phyloP scores from a whole-genome alignment of 2,113 vertebrate genomes.

The Leucopsar rothschildi region DNA sequence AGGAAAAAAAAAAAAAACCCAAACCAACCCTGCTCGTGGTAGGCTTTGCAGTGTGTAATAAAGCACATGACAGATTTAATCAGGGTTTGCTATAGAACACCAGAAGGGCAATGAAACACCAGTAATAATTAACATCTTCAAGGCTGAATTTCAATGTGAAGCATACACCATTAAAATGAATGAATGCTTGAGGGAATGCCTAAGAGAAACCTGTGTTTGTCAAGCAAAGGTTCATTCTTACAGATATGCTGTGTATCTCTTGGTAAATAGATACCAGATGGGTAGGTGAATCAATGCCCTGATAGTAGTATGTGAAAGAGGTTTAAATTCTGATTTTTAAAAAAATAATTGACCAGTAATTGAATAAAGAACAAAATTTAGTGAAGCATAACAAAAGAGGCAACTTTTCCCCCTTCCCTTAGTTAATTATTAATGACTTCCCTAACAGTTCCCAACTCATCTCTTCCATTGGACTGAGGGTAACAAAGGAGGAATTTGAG shows the following conservation, averaged over 20 bases:
- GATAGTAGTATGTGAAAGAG: neutral
- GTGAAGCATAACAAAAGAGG: neutral
- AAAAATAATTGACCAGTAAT: neutral
- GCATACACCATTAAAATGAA: neutral
- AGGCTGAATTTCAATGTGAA: neutral
- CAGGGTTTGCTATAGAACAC: neutral
- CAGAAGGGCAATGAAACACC: neutral
- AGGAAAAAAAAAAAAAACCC: neutral
- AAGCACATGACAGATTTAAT: neutral
- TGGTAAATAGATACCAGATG: neutral
- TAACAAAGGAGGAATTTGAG: neutral
- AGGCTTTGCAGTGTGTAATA: neutral
- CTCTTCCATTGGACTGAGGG: neutral
- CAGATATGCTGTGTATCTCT: neutral
- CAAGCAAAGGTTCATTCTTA: neutral
- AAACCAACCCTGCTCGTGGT: fast-evolving
- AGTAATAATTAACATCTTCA: conserved; percentile 1
- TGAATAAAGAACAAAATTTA: neutral
- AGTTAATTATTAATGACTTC: neutral
- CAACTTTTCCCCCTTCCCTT: neutral
- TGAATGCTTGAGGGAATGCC: neutral
- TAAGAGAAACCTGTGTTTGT: neutral
- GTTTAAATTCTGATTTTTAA: neutral
- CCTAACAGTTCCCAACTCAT: neutral
- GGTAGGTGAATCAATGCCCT: neutral